phyloP scores from a whole-genome alignment of 2,113 vertebrate genomes.

The Sylvilagus bachmani region DNA sequence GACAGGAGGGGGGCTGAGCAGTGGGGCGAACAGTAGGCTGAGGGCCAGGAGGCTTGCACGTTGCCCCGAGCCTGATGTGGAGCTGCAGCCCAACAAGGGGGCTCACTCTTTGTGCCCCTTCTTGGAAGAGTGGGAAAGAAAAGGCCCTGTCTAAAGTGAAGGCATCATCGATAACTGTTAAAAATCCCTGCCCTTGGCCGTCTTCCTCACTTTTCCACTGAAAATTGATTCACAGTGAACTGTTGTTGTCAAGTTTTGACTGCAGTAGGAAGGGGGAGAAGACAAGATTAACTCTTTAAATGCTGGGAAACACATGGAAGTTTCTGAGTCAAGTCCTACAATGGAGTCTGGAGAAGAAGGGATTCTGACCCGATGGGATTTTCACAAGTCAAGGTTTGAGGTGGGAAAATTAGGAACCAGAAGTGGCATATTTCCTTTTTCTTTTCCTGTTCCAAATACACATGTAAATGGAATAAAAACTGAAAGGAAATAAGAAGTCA shows the following conservation, averaged over 20 bases:
- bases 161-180: background rate
- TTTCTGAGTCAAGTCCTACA: background rate
- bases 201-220: background rate
- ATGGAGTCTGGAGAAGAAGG: background rate
- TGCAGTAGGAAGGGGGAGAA: background rate
- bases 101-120: background rate
- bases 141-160: background rate
- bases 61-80: background rate
- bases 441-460: conserved; percentile 38
- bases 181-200: background rate
- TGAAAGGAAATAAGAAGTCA: conserved; percentile 60
- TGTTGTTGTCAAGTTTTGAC: background rate
- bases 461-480: conserved; percentile 56
- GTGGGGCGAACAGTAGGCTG: background rate
- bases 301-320: background rate
- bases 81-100: background rate
- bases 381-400: background rate
- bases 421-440: background rate
- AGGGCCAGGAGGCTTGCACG: conserved; percentile 43
- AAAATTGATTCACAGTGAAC: conserved; percentile 42
- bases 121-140: background rate
- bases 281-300: background rate
- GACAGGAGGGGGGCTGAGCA: conserved; percentile 50
- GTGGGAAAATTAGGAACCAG: background rate
- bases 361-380: background rate